A percentile compares a stretch with the other conserved stretches of the same genome.
These are phyloP conservation scores for Mugil cephalus DNA, from an alignment of 2,113 vertebrate genomes.

Conservation along the genomic window DNA sequence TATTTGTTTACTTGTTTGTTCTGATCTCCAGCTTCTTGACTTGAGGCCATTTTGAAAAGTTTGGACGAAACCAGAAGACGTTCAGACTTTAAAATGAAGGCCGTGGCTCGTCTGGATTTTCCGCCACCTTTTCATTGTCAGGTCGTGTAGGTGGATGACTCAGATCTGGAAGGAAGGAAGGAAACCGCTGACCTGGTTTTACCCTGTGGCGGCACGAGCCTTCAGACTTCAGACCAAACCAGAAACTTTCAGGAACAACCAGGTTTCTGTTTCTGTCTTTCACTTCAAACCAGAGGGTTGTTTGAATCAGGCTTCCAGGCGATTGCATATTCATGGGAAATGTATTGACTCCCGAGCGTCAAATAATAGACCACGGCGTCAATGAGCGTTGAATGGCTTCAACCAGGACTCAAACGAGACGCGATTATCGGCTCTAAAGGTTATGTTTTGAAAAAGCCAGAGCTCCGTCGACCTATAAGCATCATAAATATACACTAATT, in stretches of 20 bases:
- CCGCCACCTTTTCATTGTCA: background rate
- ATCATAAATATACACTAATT: no score
- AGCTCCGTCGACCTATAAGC: no score
- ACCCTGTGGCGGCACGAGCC: background rate
- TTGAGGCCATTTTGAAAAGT: no score
- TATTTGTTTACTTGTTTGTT: no score
- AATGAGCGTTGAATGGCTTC: slow-evolving; percentile 35
- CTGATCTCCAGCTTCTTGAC: no score
- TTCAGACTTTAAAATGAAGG: slow-evolving; percentile 23
- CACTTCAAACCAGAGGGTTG: no score
- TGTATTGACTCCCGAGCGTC: slow-evolving; percentile 63
- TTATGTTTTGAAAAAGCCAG: no score
- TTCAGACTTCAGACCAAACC: background rate
- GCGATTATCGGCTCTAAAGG: slow-evolving; percentile 21
- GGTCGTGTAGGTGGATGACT: slow-evolving; percentile 16
- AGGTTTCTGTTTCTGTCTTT: no score
- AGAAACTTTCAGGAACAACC: no score
- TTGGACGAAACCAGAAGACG: background rate
- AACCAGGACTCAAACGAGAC: slow-evolving; percentile 12
- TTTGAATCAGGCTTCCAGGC: no score
- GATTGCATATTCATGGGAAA: slow-evolving; percentile 73
- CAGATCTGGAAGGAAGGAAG: slow-evolving; percentile 20
- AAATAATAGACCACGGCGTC: slow-evolving; percentile 63
- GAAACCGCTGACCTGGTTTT: slow-evolving; percentile 10
- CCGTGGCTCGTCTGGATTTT: slow-evolving; percentile 29